These are phyloP conservation scores for Felis chaus DNA, from an alignment of 2,113 vertebrate genomes.

Conservation along the genomic window DNA sequence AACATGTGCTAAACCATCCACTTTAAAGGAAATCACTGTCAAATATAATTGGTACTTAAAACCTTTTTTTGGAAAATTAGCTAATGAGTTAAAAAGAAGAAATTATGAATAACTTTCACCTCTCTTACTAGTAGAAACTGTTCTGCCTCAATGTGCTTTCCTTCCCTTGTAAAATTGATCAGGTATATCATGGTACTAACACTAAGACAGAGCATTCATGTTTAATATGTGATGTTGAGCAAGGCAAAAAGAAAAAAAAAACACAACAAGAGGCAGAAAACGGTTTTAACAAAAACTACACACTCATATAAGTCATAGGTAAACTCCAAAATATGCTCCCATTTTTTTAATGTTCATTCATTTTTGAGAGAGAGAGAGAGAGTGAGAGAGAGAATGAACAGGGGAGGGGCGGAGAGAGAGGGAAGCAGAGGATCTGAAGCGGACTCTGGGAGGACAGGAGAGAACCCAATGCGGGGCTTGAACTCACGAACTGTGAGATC, in stretches of 20 bases:
- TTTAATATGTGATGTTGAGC: background rate
- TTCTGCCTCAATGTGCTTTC: background rate
- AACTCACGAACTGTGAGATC: no score
- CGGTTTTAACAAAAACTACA: background rate
- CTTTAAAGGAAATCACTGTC: background rate
- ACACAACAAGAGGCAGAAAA: background rate
- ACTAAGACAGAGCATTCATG: background rate
- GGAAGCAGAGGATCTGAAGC: no score
- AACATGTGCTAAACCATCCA: background rate
- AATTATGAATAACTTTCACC: background rate
- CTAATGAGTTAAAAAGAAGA: background rate
- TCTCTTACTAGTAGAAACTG: background rate
- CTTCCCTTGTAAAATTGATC: background rate
- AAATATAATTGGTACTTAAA: slow-evolving; percentile 1
- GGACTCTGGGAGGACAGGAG: no score
- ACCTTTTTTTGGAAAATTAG: background rate
- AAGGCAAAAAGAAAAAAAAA: background rate
- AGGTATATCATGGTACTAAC: background rate
- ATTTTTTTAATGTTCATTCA: background rate
- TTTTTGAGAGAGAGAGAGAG: no score
- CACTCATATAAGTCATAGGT: background rate
- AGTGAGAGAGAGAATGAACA: no score
- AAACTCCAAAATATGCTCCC: background rate
- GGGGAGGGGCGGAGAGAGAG: no score
- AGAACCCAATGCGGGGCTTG: no score